Base-by-base conservation (phyloP, 2,797 vertebrate genomes). In the Iguana delicatissima region DNA sequence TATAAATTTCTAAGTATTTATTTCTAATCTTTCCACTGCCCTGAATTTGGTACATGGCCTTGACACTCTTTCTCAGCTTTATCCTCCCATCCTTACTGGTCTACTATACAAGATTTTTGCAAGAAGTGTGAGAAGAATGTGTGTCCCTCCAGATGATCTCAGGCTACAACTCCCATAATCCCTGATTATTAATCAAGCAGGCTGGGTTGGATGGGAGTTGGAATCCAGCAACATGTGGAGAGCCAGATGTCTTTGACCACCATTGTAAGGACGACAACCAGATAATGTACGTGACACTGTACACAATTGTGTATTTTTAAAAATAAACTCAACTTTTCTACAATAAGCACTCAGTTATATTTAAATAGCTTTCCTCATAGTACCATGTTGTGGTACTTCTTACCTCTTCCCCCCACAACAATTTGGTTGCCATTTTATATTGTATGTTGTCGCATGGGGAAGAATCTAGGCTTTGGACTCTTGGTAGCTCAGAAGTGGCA, bases 401-500 rank as follows among this genome's bases (percentile, higher is more conserved):
- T 81, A 14, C 50, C 57, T 32, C 9, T 22, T 72, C 22, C 55
- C 79, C 79, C 57, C 5, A 5, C 52, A 46, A 7, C 20, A 46
- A 29, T 7, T 20, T 42, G 20, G 4, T 59, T 35, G 22, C 13
- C 22, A 64, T 84, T 67, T 46, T 38, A 84, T 73, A 57, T 13
- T 14, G 10, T 13, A 0, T 50, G 87, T 89, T 89, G 92, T 35
- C 20, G 89, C 20, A 55, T 87, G 16, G n/a, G 16, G 18, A 69
- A 57, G 16, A 22, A 7, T 59, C 26, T 69, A 46, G 62, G 13
- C 79, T 42, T 35, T 55, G 57, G 10, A 18, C n/a, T 42, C 38
- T 18, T 24, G 84, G 6, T 32, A 74, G 52, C 82, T 77, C 72
- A 82, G 92, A 95, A 92, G 67, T 7, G n/a, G 88, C 89, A 91